phyloP scores from a whole-genome alignment of 2,113 vertebrate species.

The Notothenia coriiceps region DNA sequence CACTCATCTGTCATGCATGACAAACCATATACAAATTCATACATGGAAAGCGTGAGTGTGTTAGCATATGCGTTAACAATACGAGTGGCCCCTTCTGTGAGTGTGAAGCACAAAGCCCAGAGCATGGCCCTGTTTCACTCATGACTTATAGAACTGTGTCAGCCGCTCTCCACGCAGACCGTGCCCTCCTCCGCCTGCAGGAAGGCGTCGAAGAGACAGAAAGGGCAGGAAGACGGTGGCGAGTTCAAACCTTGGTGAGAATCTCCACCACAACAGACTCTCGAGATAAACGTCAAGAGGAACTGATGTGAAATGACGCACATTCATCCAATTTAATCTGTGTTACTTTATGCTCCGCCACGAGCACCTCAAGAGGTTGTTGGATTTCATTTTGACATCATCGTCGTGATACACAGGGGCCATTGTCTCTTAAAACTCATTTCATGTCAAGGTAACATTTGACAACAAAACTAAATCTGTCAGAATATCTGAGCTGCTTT shows the following conservation, averaged over 20 bases:
- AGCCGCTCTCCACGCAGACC: constrained; percentile 3
- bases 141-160: constrained; percentile 45
- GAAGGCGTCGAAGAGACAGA: not conserved
- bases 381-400: constrained; percentile 19
- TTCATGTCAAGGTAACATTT: not conserved
- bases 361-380: constrained; percentile 9
- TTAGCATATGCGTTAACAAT: not conserved
- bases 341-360: constrained; percentile 25
- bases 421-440: not conserved
- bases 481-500: not conserved
- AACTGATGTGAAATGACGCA: not conserved
- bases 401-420: not conserved
- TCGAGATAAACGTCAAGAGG: not conserved
- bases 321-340: not conserved
- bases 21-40: constrained; percentile 18
- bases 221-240: constrained; percentile 1
- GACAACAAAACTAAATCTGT: not conserved
- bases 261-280: constrained; percentile 7
- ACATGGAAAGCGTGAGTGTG: constrained; percentile 3
- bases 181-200: constrained; percentile 8
- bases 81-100: not conserved
- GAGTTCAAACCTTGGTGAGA: constrained; percentile 19
- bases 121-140: constrained; percentile 11
- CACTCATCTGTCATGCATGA: constrained; percentile 44
- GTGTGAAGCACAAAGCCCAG: constrained; percentile 10